Evolutionary conservation across 2,113 vertebrate species (phyloP).

Genomic region (Dipodomys spectabilis): DNA sequence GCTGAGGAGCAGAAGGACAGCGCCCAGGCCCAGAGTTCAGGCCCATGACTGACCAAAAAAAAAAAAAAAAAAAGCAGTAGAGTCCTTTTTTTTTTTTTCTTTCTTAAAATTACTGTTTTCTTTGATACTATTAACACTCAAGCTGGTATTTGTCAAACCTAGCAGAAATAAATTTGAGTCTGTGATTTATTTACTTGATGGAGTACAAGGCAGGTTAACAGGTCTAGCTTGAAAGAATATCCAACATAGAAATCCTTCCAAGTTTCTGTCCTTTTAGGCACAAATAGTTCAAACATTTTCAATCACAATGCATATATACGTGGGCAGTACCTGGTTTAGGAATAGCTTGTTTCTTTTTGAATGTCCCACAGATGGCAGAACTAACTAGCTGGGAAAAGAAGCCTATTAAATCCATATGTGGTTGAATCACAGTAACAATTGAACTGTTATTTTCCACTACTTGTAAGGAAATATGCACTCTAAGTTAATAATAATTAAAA

Average conservation of each 20-base stretch:
- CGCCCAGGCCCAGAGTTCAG: too few relatives aligned
- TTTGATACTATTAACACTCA: conserved; percentile 1
- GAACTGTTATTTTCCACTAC: conserved; percentile 19
- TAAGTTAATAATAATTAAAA: conserved; percentile 59
- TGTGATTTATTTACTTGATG: conserved; percentile 58
- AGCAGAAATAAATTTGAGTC: conserved; percentile 33
- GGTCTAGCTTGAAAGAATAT: conserved; percentile 50
- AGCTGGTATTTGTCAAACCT: conserved; percentile 41
- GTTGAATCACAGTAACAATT: background rate
- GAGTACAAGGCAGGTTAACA: conserved; percentile 56
- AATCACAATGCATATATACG: background rate
- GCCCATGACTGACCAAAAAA: too few relatives aligned
- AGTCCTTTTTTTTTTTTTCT: background rate
- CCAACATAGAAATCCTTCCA: conserved; percentile 47
- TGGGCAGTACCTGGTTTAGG: conserved; percentile 13
- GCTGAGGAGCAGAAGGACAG: too few relatives aligned
- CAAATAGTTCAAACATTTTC: conserved; percentile 37
- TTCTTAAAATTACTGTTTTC: conserved; percentile 10
- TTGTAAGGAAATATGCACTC: conserved; percentile 34
- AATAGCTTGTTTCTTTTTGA: conserved; percentile 61
- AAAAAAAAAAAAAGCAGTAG: conserved; percentile 1
- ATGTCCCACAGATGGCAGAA: conserved; percentile 60
- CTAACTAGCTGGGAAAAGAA: background rate
- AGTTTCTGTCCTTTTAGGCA: conserved; percentile 29
- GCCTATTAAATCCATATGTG: conserved; percentile 37